Evolutionary conservation across 2,888 invertebrate genomes (phyloP).

Genomic region (Latrodectus hesperus): DNA sequence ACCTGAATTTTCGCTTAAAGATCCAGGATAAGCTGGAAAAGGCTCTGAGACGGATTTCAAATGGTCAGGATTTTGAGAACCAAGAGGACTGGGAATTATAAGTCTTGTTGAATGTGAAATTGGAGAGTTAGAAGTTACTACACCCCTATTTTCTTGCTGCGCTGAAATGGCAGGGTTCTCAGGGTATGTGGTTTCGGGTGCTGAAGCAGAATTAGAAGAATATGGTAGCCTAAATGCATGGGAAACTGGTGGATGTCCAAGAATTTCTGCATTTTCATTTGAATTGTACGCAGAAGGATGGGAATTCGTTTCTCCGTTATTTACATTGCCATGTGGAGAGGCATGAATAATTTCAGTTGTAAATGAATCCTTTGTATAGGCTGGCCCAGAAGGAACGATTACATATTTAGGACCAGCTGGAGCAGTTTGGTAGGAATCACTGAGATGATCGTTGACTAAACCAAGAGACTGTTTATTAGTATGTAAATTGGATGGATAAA

Average conservation of each 20-base stretch:
- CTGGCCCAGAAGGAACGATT: conserved; percentile 35
- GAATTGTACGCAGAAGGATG: neutral
- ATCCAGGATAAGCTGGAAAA: neutral
- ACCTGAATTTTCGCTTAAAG: neutral
- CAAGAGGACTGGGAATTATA: neutral
- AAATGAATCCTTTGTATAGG: conserved; percentile 32
- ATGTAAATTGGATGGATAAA: no score
- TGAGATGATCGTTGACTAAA: no score
- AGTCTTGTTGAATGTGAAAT: conserved; percentile 46
- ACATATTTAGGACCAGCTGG: conserved; percentile 23
- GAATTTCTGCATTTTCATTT: neutral
- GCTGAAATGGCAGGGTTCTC: neutral
- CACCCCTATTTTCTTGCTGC: neutral
- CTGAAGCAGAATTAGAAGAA: neutral
- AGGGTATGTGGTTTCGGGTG: neutral
- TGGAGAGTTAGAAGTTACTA: neutral
- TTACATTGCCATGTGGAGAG: neutral
- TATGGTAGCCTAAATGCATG: conserved; percentile 18
- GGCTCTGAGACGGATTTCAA: neutral
- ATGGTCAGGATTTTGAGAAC: neutral
- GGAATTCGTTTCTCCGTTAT: neutral
- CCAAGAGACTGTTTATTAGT: no score
- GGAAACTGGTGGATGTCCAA: conserved; percentile 7
- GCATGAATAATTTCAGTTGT: conserved; percentile 51
- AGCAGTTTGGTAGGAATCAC: neutral